phyloP scores from a whole-genome alignment of 2,113 vertebrate species.

The Scophthalmus maximus region DNA sequence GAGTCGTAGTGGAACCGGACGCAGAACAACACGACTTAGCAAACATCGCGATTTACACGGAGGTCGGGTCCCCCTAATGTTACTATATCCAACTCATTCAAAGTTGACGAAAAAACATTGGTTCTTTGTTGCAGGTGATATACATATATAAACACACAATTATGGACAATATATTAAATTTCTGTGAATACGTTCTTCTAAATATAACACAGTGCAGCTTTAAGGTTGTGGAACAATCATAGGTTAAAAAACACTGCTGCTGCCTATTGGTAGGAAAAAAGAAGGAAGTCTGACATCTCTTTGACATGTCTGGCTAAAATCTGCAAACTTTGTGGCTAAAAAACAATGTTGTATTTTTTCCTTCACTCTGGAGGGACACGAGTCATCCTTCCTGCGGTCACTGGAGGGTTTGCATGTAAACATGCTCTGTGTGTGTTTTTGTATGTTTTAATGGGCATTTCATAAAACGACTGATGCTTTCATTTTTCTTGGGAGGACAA shows the following conservation, averaged over 20 bases:
- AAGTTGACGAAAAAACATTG: too few species aligned
- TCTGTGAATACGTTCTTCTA: too few species aligned
- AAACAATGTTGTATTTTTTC: neutral
- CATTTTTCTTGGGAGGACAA: conserved; percentile 18
- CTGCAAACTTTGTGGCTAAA: neutral
- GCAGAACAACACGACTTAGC: too few species aligned
- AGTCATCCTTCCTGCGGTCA: neutral
- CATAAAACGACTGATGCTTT: neutral
- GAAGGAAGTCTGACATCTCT: neutral
- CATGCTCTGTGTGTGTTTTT: neutral
- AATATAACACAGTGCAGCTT: too few species aligned
- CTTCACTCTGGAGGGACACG: neutral
- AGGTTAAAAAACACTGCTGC: neutral
- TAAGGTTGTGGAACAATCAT: too few species aligned
- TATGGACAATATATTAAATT: too few species aligned
- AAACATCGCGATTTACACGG: too few species aligned
- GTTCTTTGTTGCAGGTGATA: too few species aligned
- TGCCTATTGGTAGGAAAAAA: neutral
- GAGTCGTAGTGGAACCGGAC: too few species aligned
- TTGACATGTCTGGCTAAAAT: neutral
- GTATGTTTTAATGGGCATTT: conserved; percentile 17
- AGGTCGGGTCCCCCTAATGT: too few species aligned
- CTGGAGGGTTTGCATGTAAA: conserved; percentile 2
- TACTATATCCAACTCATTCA: too few species aligned
- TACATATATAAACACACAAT: too few species aligned